Evolutionary conservation across 2,113 vertebrate genomes (phyloP), one percentile per base, ranked within the genome.

Genomic region (Lepus timidus): DNA sequence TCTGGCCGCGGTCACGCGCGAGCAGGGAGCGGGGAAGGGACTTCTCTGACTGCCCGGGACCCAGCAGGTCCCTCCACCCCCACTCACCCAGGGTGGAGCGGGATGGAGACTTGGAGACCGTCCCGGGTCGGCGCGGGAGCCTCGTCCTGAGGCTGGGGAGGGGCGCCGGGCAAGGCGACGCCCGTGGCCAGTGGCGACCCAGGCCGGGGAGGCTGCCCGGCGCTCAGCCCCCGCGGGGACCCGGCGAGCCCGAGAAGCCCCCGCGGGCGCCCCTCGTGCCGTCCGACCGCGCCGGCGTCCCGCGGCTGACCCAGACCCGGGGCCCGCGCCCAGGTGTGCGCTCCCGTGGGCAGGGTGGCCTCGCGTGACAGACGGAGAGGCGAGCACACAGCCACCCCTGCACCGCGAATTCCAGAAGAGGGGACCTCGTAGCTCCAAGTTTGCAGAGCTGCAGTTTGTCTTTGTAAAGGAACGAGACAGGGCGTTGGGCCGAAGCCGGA

Each of bases 61-160:
- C 29, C 9, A 23, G 61, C 88, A 73, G 55, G n/a, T 92, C 31
- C 29, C 93, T n/a, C 23, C 17, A 0, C 10, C 31, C 71, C 65
- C 70, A 90, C 95, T 97, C 93, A 95, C 95, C 94, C 19, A 25
- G 13, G 70, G 74, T 23, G 81, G 27, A 83, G 58, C 55, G 55
- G 55, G 17, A 13, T 58, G 55, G 55, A 19, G 19, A 20, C 55
- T 44, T 36, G 25, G 13, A 65, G 52, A 23, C 31, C 3, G 83
- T 85, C 51, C 9, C 10, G 1, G 44, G 23, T 79, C 10, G 8
- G 20, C 36, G 36, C 33, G 0, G 71, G 67, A 31, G 81, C 75
- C 67, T 9, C 16, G 36, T 33, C 31, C 2, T n/a, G 29, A 55
- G 23, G 8, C 20, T 1, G 1, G 29, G 31, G 51, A 5, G 23